Base-by-base conservation (phyloP, 2,888 invertebrate species). In the Cotesia congregata region DNA sequence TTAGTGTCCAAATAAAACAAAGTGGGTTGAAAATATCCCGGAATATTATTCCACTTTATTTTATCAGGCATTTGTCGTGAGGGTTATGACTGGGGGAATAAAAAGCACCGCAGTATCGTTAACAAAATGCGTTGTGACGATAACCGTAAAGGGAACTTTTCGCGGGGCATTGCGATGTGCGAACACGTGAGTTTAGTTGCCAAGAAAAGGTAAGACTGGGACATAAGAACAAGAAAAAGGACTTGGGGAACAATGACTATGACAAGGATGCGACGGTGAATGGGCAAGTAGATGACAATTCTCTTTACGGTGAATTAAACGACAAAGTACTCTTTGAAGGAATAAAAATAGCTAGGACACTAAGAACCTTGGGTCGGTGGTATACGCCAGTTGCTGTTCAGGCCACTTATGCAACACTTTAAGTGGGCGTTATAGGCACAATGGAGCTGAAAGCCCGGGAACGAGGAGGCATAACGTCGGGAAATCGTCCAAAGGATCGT, bases 361-460 rank as follows among this genome's bases (percentile, higher is more conserved):
- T 50, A 50, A 50, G 50, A 80, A 81, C 76, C 80, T 78, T 60
- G 78, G 50, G 50, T 50, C 50, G 50, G 50, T 50, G 50, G 50
- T 50, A 50, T 50, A 50, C 12, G 50, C 50, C 50, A 12, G 50
- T 50, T 50, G 50, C 50, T 50, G 50, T 80, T 79, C 79, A 77
- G 79, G 82, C 59, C 83, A 83, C 82, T 84, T 82, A 81, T 77
- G 81, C 79, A 82, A 79, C 82, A 82, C 80, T 83, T 82, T 82
- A 83, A 84, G 82, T 82, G 81, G 80, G 81, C 83, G 83, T 84
- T 84, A 83, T 82, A 70, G 80, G 79, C 73, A 84, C 82, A 84
- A 84, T 83, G 69, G 82, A 50, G 69, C 80, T 81, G 75, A 82
- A 82, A 80, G 81, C 82, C 72, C 76, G 12, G 67, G 70, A 73